Percentiles rank a stretch among this genome's conserved stretches.
Conservation (phyloP, 2,113 vertebrate genomes). For the Tilapia sparmanii region DNA sequence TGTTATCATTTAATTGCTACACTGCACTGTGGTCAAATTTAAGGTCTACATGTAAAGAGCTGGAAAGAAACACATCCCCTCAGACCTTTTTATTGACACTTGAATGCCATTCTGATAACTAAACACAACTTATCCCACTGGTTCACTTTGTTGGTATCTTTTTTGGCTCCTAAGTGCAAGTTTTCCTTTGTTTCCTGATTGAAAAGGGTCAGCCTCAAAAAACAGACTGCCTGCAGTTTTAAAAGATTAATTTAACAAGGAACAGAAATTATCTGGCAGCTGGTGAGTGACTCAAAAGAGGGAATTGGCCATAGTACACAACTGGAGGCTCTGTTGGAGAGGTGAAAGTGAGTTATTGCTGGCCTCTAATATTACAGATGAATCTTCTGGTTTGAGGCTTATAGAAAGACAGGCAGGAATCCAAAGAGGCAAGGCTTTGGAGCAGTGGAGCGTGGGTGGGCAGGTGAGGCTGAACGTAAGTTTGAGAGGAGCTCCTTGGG, state of each 20-base stretch:
- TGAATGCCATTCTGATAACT: not conserved
- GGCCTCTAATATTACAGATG: not conserved
- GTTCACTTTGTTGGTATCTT: not conserved
- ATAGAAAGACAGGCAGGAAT: not conserved
- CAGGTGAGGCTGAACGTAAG: not conserved
- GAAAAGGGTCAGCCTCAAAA: not conserved
- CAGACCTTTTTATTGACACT: not conserved
- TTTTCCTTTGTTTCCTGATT: not conserved
- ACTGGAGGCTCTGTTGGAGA: not conserved
- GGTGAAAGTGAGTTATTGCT: not conserved
- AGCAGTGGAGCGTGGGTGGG: not conserved
- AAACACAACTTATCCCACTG: not conserved
- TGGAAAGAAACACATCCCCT: not conserved
- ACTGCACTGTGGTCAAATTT: not conserved
- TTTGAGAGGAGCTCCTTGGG: not conserved
- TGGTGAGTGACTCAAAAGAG: not conserved
- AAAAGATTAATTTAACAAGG: not conserved
- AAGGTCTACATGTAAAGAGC: not conserved
- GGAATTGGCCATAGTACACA: not conserved
- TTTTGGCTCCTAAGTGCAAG: not conserved
- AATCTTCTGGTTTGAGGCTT: not conserved
- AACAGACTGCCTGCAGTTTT: not conserved
- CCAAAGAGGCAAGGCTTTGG: not conserved
- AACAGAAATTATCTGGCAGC: not conserved
- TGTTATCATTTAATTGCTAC: not conserved